Conservation (phyloP, 2,797 vertebrate species). For the Notolabrus celidotus region DNA sequence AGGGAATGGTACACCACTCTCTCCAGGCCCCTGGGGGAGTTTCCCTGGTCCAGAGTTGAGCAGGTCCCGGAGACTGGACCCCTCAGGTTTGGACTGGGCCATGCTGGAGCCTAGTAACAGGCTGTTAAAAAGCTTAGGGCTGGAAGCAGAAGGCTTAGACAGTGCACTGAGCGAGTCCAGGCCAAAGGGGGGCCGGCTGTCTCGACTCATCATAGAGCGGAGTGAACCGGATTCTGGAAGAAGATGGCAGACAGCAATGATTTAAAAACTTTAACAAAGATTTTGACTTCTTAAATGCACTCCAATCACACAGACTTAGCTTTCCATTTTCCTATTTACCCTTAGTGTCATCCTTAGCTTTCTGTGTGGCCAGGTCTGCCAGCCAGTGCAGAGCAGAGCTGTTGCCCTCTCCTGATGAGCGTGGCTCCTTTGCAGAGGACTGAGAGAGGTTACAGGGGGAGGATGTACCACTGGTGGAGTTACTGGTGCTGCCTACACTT, state of each 20-base stretch:
- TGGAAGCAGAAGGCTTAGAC: slow-evolving; percentile 89
- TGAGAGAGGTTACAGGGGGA: slow-evolving; percentile 76
- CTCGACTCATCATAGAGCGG: slow-evolving; percentile 94
- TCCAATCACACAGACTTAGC: not conserved
- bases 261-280: not conserved
- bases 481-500: slow-evolving; percentile 66
- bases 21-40: slow-evolving; percentile 92
- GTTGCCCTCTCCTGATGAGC: slow-evolving; percentile 80
- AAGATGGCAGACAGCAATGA: not conserved
- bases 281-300: not conserved
- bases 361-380: slow-evolving; percentile 97
- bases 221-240: slow-evolving; percentile 90
- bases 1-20: slow-evolving; percentile 94
- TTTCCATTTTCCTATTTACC: slow-evolving; percentile 80
- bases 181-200: slow-evolving; percentile 92
- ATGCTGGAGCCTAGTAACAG: slow-evolving; percentile 93
- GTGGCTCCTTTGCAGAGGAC: slow-evolving; percentile 79
- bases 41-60: slow-evolving; percentile 97
- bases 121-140: slow-evolving; percentile 98
- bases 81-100: slow-evolving; percentile 95
- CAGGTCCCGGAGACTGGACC: slow-evolving; percentile 96
- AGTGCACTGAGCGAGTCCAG: slow-evolving; percentile 93
- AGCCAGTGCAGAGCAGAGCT: slow-evolving; percentile 98
- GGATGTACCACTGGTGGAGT: slow-evolving; percentile 79
- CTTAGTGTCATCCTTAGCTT: slow-evolving; percentile 99